Percentiles rank a stretch among this genome's conserved stretches.
Conservation (phyloP, 2,888 invertebrate genomes). For the Macrosoma leucophasiata region DNA sequence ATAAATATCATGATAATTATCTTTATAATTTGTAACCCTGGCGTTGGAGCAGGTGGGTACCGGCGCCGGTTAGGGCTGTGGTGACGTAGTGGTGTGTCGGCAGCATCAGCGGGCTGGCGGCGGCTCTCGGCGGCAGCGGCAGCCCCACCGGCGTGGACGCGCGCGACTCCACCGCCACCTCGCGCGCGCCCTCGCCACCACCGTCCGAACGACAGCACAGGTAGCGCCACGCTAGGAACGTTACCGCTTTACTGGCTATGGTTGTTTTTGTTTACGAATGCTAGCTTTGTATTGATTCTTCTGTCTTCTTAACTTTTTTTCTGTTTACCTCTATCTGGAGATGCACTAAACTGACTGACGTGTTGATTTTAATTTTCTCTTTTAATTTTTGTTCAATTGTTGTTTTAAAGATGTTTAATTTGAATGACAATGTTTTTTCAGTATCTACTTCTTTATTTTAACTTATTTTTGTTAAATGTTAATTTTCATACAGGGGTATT, state of each 20-base stretch:
- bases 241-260: constrained; percentile 58
- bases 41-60: constrained; percentile 55
- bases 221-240: constrained; percentile 67
- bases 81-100: constrained; percentile 73
- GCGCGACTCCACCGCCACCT: constrained; percentile 57
- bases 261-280: constrained; percentile 44
- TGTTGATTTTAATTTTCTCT: too few relatives aligned
- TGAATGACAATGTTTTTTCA: too few relatives aligned
- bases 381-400: constrained; percentile 1
- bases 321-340: too few relatives aligned
- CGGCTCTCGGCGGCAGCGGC: constrained; percentile 73
- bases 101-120: constrained; percentile 76
- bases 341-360: too few relatives aligned
- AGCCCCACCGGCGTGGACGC: constrained; percentile 52
- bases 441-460: too few relatives aligned
- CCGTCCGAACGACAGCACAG: constrained; percentile 68
- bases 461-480: too few relatives aligned
- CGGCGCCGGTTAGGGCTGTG: constrained; percentile 60
- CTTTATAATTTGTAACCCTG: too few relatives aligned
- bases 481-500: too few relatives aligned
- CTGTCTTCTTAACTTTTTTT: too few relatives aligned
- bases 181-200: constrained; percentile 65
- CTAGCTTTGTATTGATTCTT: too few relatives aligned
- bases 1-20: too few relatives aligned
- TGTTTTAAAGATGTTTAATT: constrained; percentile 4